Evolutionary conservation across 1,140 invertebrate species (phyloP).

Genomic region (Drosophila rhopaloa): DNA sequence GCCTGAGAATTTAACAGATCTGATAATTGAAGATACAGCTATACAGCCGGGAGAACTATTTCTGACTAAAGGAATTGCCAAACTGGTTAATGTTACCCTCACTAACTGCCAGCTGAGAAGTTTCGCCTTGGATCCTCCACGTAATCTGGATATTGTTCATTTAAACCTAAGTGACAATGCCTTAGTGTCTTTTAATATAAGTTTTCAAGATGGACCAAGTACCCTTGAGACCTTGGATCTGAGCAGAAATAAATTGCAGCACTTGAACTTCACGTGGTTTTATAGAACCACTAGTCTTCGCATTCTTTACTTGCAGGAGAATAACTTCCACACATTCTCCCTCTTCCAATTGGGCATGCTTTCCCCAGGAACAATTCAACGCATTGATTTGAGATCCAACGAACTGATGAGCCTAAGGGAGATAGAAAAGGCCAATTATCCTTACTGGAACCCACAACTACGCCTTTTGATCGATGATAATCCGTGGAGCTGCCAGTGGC

Average conservation of each 20-base stretch:
- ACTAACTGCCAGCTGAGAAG: slow-evolving; percentile 46
- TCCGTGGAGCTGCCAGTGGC: slow-evolving; percentile 80
- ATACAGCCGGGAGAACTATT: slow-evolving; percentile 14
- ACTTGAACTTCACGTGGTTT: slow-evolving; percentile 57
- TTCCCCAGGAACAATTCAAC: slow-evolving; percentile 10
- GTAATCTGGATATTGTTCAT: slow-evolving; percentile 3
- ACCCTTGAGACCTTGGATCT: slow-evolving; percentile 53
- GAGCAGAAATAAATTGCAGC: slow-evolving; percentile 57
- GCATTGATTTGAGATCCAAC: slow-evolving; percentile 62
- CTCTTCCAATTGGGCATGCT: slow-evolving; percentile 37
- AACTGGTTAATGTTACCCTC: slow-evolving; percentile 50
- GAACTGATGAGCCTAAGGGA: slow-evolving; percentile 36
- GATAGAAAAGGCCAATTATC: neutral
- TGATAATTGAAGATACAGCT: slow-evolving; percentile 25
- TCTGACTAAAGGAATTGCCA: slow-evolving; percentile 20
- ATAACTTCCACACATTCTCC: slow-evolving; percentile 47
- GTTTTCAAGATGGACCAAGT: neutral
- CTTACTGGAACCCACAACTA: slow-evolving; percentile 31
- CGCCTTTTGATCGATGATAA: slow-evolving; percentile 67
- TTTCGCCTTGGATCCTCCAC: slow-evolving; percentile 22
- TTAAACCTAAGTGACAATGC: slow-evolving; percentile 68
- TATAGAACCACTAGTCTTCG: slow-evolving; percentile 36
- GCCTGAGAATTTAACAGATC: slow-evolving; percentile 21
- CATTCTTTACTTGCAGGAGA: slow-evolving; percentile 41
- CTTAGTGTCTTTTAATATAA: slow-evolving; percentile 27